A percentile compares a stretch with the other conserved stretches of the same genome.
phyloP scores from a whole-genome alignment of 2,888 invertebrate genomes.

The Taphrorychus bicolor region DNA sequence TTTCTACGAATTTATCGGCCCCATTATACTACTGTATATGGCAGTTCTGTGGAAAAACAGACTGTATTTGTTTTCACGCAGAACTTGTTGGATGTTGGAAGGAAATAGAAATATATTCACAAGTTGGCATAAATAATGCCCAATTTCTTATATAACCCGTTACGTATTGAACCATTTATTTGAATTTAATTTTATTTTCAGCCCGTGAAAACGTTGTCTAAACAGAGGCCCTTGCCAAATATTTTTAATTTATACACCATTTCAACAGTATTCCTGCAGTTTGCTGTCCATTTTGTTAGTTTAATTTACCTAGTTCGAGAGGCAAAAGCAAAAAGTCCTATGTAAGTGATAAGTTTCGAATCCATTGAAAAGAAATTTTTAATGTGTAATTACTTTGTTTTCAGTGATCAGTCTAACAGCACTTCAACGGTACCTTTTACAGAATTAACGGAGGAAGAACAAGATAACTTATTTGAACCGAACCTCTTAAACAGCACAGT shows the following conservation, averaged over 20 bases:
- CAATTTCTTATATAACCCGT: no score
- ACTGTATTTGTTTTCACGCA: no score
- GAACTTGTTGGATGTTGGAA: no score
- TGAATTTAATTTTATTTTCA: constrained; percentile 62
- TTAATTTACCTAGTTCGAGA: constrained; percentile 88
- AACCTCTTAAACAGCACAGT: constrained; percentile 97
- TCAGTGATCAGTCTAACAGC: constrained; percentile 67
- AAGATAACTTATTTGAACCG: constrained; percentile 88
- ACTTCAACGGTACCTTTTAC: constrained; percentile 59
- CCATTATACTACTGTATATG: no score
- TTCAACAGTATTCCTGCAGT: constrained; percentile 92
- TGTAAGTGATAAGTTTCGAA: constrained; percentile 61
- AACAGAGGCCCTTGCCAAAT: constrained; percentile 94
- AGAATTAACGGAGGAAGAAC: constrained; percentile 65
- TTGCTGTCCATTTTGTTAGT: constrained; percentile 91
- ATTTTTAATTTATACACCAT: constrained; percentile 99
- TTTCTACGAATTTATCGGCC: no score
- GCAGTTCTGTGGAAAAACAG: no score
- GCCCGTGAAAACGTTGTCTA: constrained; percentile 92
- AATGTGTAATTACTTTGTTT: not conserved
- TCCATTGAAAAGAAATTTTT: not conserved
- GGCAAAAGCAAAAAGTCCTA: constrained; percentile 75
- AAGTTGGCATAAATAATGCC: no score
- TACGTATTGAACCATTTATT: no score
- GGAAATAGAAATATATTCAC: no score